Evolutionary conservation across 2,113 vertebrate species (phyloP).

Genomic region (Capra hircus): DNA sequence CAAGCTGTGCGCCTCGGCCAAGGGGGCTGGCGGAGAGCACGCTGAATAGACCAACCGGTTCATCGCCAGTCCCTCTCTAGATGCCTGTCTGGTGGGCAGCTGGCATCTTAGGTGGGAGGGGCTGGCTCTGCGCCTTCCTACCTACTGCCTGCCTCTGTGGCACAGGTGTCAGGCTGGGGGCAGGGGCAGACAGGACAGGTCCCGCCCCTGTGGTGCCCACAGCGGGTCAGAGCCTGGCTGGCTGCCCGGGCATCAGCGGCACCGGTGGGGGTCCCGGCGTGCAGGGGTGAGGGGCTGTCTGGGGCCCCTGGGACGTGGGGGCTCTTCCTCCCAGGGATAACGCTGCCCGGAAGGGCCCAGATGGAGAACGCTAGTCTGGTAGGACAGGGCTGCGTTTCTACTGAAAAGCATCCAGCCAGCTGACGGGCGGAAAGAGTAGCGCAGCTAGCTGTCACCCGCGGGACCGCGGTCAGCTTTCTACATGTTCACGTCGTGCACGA

Average conservation of each 20-base stretch:
- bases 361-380: background rate
- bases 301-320: accelerated
- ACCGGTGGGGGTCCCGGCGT: accelerated
- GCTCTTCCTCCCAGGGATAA: background rate
- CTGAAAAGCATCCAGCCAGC: background rate
- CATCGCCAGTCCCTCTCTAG: background rate
- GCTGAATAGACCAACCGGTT: accelerated
- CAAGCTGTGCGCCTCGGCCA: background rate
- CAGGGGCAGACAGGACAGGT: background rate
- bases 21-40: background rate
- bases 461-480: background rate
- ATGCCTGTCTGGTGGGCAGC: accelerated
- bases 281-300: background rate
- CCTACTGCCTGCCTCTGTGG: no score
- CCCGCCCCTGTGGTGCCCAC: no score
- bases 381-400: background rate
- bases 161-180: background rate
- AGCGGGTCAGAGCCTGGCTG: no score
- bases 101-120: background rate
- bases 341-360: background rate
- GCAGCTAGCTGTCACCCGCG: background rate
- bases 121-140: background rate
- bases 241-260: background rate
- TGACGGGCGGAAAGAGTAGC: background rate
- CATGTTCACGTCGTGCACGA: no score